phyloP scores from a whole-genome alignment of 2,797 vertebrate genomes.

The Halcyon smyrnensis region DNA sequence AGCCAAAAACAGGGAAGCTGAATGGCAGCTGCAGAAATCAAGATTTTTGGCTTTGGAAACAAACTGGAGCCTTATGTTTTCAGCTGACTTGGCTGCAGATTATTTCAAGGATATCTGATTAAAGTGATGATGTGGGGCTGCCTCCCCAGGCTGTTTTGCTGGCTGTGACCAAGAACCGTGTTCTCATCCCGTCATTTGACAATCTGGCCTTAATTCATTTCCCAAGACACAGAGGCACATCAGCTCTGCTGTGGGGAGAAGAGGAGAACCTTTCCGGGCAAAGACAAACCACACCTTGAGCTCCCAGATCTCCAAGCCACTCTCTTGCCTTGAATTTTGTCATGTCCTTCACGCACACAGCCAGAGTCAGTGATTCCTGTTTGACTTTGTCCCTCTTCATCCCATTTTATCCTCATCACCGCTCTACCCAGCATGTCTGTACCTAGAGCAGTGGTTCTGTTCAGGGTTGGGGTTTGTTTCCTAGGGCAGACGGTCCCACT shows the following conservation, averaged over 20 bases:
- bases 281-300: not conserved
- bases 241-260: not conserved
- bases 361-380: not conserved
- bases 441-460: not conserved
- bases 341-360: accelerated
- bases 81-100: not conserved
- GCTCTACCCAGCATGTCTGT: not conserved
- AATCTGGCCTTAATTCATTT: not conserved
- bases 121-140: not conserved
- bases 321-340: not conserved
- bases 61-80: not conserved
- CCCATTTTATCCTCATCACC: not conserved
- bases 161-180: not conserved
- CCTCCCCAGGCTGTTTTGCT: not conserved
- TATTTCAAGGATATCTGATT: not conserved
- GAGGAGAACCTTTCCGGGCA: not conserved
- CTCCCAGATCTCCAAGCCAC: not conserved
- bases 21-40: not conserved
- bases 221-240: not conserved
- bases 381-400: not conserved
- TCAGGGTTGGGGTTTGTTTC: not conserved
- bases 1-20: not conserved
- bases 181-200: not conserved
- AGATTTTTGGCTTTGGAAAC: not conserved
- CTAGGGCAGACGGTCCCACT: not conserved